Conservation (phyloP, 2,888 invertebrate species). For the Nebria brevicollis region DNA sequence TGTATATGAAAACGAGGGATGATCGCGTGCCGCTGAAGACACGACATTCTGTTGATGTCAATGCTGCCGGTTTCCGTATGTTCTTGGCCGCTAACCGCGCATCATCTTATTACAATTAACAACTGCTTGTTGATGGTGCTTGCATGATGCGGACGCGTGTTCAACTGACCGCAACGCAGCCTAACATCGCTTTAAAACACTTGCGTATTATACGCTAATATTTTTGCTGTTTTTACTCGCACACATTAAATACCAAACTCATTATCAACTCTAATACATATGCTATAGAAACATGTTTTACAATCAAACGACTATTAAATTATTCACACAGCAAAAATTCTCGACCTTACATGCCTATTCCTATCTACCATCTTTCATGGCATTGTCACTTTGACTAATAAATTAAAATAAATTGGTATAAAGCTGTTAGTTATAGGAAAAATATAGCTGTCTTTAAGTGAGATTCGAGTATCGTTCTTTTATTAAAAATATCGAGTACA, state of each 20-base stretch:
- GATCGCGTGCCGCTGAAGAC: slow-evolving; percentile 31
- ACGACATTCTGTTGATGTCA: slow-evolving; percentile 41
- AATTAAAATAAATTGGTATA: no score
- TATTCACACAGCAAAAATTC: no score
- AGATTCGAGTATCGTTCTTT: no score
- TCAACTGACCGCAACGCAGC: slow-evolving; percentile 29
- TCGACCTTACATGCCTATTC: no score
- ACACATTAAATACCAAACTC: no score
- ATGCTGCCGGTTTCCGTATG: slow-evolving; percentile 34
- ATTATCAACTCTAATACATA: no score
- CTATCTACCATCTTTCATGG: no score
- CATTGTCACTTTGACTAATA: no score
- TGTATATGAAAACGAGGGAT: slow-evolving; percentile 3
- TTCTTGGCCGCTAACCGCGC: slow-evolving; percentile 29
- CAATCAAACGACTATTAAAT: no score
- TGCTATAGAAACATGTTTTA: no score
- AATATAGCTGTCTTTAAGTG: no score
- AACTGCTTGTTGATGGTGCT: slow-evolving; percentile 15
- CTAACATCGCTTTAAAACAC: slow-evolving; percentile 4
- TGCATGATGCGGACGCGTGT: slow-evolving; percentile 33
- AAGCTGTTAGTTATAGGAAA: no score
- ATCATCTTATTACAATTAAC: slow-evolving; percentile 30
- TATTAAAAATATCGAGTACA: not conserved
- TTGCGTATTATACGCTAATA: not conserved
- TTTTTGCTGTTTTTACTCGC: not conserved